A percentile compares a stretch with the other conserved stretches of the same genome.
Conservation (phyloP, 2,113 vertebrate species). For the Pomatorhinus ruficollis region DNA sequence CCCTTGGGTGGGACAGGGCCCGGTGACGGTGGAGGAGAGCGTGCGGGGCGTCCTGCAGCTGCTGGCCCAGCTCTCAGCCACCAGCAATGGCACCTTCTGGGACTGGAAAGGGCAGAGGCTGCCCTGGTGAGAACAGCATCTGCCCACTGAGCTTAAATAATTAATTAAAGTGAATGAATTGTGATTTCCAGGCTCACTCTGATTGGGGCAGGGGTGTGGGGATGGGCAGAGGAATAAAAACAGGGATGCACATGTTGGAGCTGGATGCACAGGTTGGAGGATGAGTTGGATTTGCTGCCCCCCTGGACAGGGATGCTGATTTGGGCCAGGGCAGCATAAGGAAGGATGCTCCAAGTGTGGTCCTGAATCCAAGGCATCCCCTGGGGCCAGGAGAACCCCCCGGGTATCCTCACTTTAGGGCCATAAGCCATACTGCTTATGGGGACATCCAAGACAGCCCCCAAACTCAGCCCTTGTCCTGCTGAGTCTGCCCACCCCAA, state of each 20-base stretch:
- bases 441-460: neutral
- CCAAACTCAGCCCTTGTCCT: neutral
- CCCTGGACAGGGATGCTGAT: neutral
- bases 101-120: constrained; percentile 48
- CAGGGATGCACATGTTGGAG: fast-evolving
- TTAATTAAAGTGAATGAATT: neutral
- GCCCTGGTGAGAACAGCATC: constrained; percentile 10
- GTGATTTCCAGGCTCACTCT: neutral
- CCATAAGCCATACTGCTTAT: neutral
- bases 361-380: neutral
- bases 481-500: neutral
- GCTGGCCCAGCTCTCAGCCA: neutral
- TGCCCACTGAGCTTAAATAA: neutral
- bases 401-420: neutral
- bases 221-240: neutral
- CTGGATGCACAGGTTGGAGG: fast-evolving
- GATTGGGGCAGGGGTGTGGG: fast-evolving
- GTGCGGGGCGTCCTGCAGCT: neutral
- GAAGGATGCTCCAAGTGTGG: neutral
- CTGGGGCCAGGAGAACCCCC: too few species aligned
- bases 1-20: neutral
- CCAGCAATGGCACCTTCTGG: constrained; percentile 50
- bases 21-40: neutral
- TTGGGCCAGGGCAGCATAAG: neutral
- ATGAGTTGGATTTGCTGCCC: fast-evolving